Evolutionary conservation across 2,113 vertebrate genomes (phyloP).

Genomic region (Nestor notabilis): DNA sequence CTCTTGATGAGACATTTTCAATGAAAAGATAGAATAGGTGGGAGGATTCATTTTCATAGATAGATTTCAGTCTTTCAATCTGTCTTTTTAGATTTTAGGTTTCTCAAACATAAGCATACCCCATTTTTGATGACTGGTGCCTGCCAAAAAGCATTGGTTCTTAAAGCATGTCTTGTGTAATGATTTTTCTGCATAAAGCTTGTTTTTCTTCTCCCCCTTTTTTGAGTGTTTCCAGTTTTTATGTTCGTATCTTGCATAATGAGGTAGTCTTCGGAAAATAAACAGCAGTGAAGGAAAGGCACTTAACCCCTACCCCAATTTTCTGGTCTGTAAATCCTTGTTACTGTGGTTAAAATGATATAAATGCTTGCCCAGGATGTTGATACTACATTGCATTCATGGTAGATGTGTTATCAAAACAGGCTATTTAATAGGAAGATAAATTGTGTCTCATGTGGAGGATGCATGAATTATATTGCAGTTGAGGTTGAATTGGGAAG

Average conservation of each 20-base stretch:
- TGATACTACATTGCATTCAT: not conserved
- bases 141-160: not conserved
- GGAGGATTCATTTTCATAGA: not conserved
- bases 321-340: not conserved
- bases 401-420: not conserved
- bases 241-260: not conserved
- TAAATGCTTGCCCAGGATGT: not conserved
- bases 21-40: not conserved
- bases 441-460: not conserved
- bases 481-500: not conserved
- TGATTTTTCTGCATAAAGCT: not conserved
- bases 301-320: not conserved
- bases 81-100: not conserved
- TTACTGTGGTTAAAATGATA: not conserved
- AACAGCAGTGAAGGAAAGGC: not conserved
- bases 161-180: not conserved
- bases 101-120: not conserved
- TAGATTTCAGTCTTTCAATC: not conserved
- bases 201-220: not conserved
- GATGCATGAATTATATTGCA: not conserved
- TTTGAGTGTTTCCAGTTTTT: not conserved
- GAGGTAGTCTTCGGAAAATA: not conserved
- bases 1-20: not conserved
- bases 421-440: not conserved
- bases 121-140: not conserved